Conservation (phyloP, 2,113 vertebrate species). For the zebrafish (Danio rerio) region DNA sequence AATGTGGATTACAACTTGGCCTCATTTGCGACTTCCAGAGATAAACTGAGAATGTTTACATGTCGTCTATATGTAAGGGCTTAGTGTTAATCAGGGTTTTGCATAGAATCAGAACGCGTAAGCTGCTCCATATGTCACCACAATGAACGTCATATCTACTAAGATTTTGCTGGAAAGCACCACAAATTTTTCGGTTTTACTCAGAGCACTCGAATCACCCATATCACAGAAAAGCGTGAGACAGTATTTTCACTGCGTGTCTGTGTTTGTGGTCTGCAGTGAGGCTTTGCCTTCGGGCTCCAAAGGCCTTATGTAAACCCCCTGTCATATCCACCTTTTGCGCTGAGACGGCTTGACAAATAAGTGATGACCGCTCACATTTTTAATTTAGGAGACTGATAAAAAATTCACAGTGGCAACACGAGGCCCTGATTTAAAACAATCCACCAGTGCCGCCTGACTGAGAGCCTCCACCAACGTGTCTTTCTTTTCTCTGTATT, state of each 20-base stretch:
- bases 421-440: constrained; percentile 71
- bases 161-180: constrained; percentile 23
- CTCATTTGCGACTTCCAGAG: neutral
- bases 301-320: constrained; percentile 71
- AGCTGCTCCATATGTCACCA: constrained; percentile 72
- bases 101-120: constrained; percentile 61
- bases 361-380: constrained; percentile 81
- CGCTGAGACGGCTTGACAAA: constrained; percentile 76
- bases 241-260: constrained; percentile 22
- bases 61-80: constrained; percentile 60
- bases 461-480: constrained; percentile 24
- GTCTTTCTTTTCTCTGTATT: constrained; percentile 23
- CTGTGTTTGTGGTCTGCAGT: constrained; percentile 64
- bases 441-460: constrained; percentile 40
- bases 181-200: neutral
- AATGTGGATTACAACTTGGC: constrained; percentile 31
- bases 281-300: constrained; percentile 46
- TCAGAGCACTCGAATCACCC: constrained; percentile 5
- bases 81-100: constrained; percentile 52
- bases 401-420: constrained; percentile 75
- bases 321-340: constrained; percentile 72
- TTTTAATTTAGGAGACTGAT: constrained; percentile 78
- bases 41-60: constrained; percentile 62
- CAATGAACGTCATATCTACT: constrained; percentile 9
- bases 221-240: constrained; percentile 6